Conservation (phyloP, 2,888 invertebrate genomes). For the Leucophenga montana region DNA sequence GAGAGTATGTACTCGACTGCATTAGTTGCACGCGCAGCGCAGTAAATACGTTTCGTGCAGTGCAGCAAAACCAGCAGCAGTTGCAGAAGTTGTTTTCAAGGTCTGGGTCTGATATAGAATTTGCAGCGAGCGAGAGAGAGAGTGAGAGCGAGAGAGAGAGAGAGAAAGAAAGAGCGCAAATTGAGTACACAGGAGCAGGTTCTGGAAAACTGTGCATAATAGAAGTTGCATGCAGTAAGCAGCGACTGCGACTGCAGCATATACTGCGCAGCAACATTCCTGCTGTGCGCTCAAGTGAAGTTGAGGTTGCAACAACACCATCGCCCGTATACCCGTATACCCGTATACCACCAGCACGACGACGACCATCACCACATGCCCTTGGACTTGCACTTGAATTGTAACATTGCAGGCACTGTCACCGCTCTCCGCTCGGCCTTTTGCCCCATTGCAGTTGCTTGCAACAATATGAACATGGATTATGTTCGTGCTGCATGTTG, state of each 20-base stretch:
- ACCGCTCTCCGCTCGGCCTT: constrained; percentile 36
- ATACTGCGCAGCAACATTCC: constrained; percentile 41
- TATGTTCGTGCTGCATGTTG: constrained; percentile 12
- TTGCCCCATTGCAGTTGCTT: constrained; percentile 31
- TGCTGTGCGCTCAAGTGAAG: constrained; percentile 38
- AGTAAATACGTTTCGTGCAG: constrained; percentile 2
- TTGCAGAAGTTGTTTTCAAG: constrained; percentile 65
- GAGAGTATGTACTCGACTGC: constrained; percentile 40
- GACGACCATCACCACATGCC: constrained; percentile 57
- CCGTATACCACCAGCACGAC: constrained; percentile 47
- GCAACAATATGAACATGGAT: constrained; percentile 29
- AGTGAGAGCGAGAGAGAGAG: too few relatives aligned
- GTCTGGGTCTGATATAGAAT: constrained; percentile 54
- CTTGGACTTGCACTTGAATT: constrained; percentile 71
- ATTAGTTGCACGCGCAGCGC: not conserved
- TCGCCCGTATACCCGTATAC: constrained; percentile 34
- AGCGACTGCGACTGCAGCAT: constrained; percentile 28
- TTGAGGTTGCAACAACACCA: constrained; percentile 24
- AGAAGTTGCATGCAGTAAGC: constrained; percentile 29
- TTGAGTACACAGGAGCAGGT: constrained; percentile 42
- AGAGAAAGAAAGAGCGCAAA: constrained; percentile 26
- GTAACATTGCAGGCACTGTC: constrained; percentile 27
- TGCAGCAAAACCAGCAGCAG: constrained; percentile 24
- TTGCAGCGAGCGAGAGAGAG: constrained; percentile 23
- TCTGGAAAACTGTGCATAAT: constrained; percentile 38